Evolutionary conservation across 1,140 invertebrate genomes (phyloP).

Genomic region (Phthorimaea operculella): DNA sequence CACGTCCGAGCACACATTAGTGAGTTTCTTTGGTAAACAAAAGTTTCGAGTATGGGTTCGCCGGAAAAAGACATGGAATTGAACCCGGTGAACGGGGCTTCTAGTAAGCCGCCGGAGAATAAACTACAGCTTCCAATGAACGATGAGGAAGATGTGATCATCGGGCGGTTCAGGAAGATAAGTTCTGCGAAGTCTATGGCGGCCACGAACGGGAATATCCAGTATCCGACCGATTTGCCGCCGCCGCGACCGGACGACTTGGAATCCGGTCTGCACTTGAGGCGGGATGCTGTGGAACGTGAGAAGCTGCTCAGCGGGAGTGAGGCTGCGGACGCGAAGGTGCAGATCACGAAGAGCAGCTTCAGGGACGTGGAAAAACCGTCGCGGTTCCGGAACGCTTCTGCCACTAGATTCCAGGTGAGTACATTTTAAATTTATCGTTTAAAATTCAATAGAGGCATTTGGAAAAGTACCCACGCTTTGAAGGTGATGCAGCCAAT

Average conservation of each 20-base stretch:
- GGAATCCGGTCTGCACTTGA: conserved; percentile 55
- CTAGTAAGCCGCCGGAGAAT: conserved; percentile 13
- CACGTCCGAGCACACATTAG: no score
- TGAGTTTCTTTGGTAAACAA: no score
- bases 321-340: conserved; percentile 24
- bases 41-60: conserved; percentile 29
- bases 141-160: conserved; percentile 62
- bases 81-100: conserved; percentile 27
- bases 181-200: conserved; percentile 67
- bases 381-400: conserved; percentile 69
- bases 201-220: conserved; percentile 61
- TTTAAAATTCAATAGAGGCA: no score
- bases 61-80: conserved; percentile 55
- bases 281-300: conserved; percentile 31
- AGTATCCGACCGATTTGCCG: conserved; percentile 50
- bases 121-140: conserved; percentile 32
- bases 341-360: conserved; percentile 68
- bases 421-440: conserved; percentile 7
- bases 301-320: conserved; percentile 33
- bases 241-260: conserved; percentile 35
- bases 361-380: conserved; percentile 72
- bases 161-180: conserved; percentile 64
- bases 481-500: no score
- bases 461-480: no score
- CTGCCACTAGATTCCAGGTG: conserved; percentile 71